Conservation (phyloP, 2,113 vertebrate genomes). For the Hyla sarda region DNA sequence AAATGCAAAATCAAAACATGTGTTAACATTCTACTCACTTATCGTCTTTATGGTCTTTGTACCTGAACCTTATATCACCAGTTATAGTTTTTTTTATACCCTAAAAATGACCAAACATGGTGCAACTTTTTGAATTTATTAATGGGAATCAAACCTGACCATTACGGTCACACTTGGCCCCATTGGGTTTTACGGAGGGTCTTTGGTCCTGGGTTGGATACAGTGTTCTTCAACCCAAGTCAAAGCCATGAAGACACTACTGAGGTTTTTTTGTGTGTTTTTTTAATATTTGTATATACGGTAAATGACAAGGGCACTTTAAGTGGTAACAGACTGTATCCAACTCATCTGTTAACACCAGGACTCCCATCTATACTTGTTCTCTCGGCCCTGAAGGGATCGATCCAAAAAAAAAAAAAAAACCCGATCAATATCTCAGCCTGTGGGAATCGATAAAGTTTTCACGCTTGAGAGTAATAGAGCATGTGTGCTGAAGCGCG, state of each 20-base stretch:
- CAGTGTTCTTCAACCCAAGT: neutral
- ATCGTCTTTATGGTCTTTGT: neutral
- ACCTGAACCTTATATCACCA: neutral
- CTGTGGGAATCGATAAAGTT: neutral
- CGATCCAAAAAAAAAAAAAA: neutral
- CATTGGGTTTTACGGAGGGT: neutral
- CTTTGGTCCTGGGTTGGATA: neutral
- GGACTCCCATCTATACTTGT: neutral
- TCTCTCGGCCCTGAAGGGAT: neutral
- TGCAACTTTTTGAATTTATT: neutral
- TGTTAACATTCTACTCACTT: neutral
- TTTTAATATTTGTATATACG: too few species aligned
- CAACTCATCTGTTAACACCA: neutral
- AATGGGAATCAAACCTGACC: neutral
- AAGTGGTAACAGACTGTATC: neutral
- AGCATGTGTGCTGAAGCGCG: neutral
- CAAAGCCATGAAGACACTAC: neutral
- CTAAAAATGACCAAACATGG: neutral
- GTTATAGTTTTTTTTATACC: neutral
- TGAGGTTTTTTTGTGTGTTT: too few species aligned
- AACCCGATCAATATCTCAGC: neutral
- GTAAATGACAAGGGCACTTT: neutral
- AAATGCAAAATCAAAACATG: constrained; percentile 1
- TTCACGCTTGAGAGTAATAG: neutral
- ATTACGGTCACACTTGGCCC: neutral